phyloP scores from a whole-genome alignment of 2,113 vertebrate species.

The Penelope pileata region DNA sequence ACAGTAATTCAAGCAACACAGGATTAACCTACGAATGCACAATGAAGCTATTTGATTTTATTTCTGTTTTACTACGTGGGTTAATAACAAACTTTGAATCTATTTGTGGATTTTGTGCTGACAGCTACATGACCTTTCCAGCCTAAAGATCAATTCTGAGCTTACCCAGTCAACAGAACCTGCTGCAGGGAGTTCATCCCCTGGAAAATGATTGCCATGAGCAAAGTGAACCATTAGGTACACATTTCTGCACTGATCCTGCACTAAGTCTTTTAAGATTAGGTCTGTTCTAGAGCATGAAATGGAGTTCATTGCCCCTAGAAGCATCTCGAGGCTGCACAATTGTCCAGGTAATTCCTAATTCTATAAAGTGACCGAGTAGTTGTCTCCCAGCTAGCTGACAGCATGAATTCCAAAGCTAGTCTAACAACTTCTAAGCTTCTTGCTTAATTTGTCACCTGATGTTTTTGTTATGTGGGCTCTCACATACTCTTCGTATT shows the following conservation, averaged over 20 bases:
- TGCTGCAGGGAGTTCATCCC: background rate
- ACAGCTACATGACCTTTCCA: background rate
- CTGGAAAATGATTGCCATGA: background rate
- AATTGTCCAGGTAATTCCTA: background rate
- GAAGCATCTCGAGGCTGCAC: background rate
- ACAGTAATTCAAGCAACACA: background rate
- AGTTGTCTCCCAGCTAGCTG: background rate
- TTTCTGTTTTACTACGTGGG: background rate
- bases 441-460: background rate
- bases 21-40: background rate
- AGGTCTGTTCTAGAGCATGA: background rate
- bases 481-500: background rate
- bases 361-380: background rate
- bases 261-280: background rate
- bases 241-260: background rate
- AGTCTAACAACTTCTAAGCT: background rate
- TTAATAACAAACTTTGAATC: background rate
- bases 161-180: background rate
- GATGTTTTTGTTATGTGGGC: background rate
- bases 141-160: background rate
- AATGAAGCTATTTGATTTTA: background rate
- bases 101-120: background rate
- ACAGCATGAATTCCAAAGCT: background rate
- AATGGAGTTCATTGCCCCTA: background rate
- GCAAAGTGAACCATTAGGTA: background rate